A percentile compares a stretch with the other conserved stretches of the same genome.
Evolutionary conservation across 2,797 vertebrate genomes (phyloP).

Genomic region (Calcarius lapponicus): DNA sequence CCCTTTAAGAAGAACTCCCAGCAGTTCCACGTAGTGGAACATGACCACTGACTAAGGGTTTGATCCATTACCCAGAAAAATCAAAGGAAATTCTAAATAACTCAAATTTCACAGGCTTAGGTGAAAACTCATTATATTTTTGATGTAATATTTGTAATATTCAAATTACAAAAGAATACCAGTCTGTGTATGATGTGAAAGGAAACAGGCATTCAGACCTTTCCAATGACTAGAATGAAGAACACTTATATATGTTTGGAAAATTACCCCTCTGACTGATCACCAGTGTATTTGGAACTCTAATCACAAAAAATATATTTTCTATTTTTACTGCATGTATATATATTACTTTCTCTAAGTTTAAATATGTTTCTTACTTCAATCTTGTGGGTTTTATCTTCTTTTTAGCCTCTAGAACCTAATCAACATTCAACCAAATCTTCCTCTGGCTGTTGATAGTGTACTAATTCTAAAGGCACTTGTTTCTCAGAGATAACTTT

Average conservation of each 20-base stretch:
- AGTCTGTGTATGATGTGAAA: not conserved
- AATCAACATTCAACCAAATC: not conserved
- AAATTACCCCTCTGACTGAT: not conserved
- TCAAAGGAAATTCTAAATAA: not conserved
- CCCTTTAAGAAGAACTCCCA: not conserved
- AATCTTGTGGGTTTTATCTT: not conserved
- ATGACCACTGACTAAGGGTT: not conserved
- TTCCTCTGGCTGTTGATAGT: not conserved
- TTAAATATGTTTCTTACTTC: not conserved
- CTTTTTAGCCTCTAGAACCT: not conserved
- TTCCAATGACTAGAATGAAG: not conserved
- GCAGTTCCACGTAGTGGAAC: not conserved
- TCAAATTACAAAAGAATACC: not conserved
- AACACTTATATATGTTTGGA: rapidly evolving
- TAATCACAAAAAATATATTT: not conserved
- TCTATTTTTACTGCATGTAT: not conserved
- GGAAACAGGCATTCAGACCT: not conserved
- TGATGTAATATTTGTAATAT: not conserved
- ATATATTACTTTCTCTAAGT: not conserved
- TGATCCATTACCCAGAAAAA: not conserved
- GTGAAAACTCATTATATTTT: not conserved
- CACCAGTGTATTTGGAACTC: not conserved
- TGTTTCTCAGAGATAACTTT: not conserved
- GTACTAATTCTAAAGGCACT: not conserved
- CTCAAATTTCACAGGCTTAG: not conserved